phyloP scores from a whole-genome alignment of 2,888 invertebrate species.

The Polymixis lichenea region DNA sequence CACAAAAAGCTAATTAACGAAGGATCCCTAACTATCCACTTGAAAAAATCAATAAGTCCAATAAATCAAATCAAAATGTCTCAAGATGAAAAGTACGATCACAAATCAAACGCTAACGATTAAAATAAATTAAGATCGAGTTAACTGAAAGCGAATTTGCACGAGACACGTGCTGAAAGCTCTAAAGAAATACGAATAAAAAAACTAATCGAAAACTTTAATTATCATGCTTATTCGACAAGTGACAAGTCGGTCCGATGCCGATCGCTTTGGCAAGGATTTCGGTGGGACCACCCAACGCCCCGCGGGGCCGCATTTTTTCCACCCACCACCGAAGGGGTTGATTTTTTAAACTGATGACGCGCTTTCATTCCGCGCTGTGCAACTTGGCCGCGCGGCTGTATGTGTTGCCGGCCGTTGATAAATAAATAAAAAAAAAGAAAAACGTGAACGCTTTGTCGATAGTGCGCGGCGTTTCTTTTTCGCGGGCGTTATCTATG shows the following conservation, averaged over 20 bases:
- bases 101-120: slow-evolving; percentile 48
- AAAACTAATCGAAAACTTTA: slow-evolving; percentile 87
- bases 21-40: background rate
- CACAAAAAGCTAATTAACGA: slow-evolving; percentile 4
- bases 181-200: slow-evolving; percentile 73
- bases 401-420: slow-evolving; percentile 86
- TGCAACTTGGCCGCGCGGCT: slow-evolving; percentile 90
- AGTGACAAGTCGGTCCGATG: slow-evolving; percentile 89
- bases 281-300: slow-evolving; percentile 87
- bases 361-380: slow-evolving; percentile 91
- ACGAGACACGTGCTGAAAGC: slow-evolving; percentile 66
- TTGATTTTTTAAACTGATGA: slow-evolving; percentile 92
- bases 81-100: slow-evolving; percentile 33
- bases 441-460: slow-evolving; percentile 85
- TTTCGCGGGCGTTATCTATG: slow-evolving; percentile 84
- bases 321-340: slow-evolving; percentile 89
- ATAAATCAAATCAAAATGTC: slow-evolving; percentile 22
- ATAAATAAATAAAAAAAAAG: slow-evolving; percentile 86
- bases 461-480: slow-evolving; percentile 86
- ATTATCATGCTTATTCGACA: slow-evolving; percentile 90
- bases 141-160: slow-evolving; percentile 58
- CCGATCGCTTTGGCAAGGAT: slow-evolving; percentile 90
- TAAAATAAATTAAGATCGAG: slow-evolving; percentile 54
- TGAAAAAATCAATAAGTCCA: slow-evolving; percentile 11
- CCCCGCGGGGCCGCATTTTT: slow-evolving; percentile 87